Evolutionary conservation across 2,888 invertebrate genomes (phyloP).

Genomic region (Acleris holmiana): DNA sequence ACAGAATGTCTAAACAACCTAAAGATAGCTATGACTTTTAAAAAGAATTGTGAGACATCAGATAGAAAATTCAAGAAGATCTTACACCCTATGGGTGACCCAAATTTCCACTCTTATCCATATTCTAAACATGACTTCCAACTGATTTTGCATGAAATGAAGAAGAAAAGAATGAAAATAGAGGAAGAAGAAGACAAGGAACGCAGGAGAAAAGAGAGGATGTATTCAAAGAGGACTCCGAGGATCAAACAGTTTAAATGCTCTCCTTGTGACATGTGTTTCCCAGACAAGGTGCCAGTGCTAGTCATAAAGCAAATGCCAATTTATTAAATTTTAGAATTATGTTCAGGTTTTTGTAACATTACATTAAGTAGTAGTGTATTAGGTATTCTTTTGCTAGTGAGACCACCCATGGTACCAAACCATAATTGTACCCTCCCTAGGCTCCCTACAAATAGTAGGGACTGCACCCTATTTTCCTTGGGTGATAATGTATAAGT

Average conservation of each 20-base stretch:
- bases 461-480: no score
- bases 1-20: slow-evolving; percentile 67
- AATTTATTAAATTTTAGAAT: slow-evolving; percentile 2
- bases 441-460: no score
- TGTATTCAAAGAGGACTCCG: slow-evolving; percentile 56
- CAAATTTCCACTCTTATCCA: slow-evolving; percentile 69
- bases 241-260: slow-evolving; percentile 73
- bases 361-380: no score
- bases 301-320: neutral
- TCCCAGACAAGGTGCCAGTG: slow-evolving; percentile 70
- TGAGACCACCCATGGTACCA: no score
- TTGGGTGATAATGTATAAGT: no score
- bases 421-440: no score
- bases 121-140: slow-evolving; percentile 80
- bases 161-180: slow-evolving; percentile 62
- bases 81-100: slow-evolving; percentile 72
- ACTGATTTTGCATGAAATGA: slow-evolving; percentile 73
- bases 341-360: no score
- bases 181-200: slow-evolving; percentile 62
- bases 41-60: slow-evolving; percentile 67
- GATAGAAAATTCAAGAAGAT: slow-evolving; percentile 72
- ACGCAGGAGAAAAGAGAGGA: slow-evolving; percentile 60
- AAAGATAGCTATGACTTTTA: slow-evolving; percentile 67
- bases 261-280: slow-evolving; percentile 72
- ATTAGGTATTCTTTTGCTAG: no score